Percentiles rank a stretch among this genome's conserved stretches.
Conservation (phyloP, 2,888 invertebrate species). For the Stenurella melanura region DNA sequence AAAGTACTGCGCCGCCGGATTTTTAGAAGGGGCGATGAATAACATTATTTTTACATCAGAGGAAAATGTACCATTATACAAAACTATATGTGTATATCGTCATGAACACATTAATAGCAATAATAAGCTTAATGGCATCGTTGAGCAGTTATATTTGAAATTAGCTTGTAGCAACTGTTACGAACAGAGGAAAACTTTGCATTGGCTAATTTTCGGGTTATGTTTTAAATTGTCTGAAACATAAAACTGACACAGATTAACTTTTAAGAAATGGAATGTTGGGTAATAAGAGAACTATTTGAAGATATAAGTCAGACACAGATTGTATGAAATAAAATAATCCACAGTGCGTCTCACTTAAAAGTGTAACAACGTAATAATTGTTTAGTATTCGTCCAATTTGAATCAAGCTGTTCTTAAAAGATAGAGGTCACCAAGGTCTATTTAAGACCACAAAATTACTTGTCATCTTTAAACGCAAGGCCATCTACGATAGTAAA, state of each 20-base stretch:
- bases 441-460: too few species aligned
- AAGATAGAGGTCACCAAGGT: too few species aligned
- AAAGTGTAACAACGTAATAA: too few species aligned
- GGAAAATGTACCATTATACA: background rate
- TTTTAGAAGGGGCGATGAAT: background rate
- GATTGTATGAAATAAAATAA: too few species aligned
- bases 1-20: slow-evolving; percentile 2
- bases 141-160: background rate
- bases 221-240: background rate
- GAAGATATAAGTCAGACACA: too few species aligned
- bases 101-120: slow-evolving; percentile 8
- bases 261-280: too few species aligned
- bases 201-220: slow-evolving; percentile 7
- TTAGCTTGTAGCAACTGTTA: slow-evolving; percentile 5
- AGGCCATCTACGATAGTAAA: too few species aligned
- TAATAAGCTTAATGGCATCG: slow-evolving; percentile 9
- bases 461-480: too few species aligned
- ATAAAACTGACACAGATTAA: background rate
- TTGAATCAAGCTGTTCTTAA: too few species aligned
- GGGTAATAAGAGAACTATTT: too few species aligned
- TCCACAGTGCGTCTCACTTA: too few species aligned
- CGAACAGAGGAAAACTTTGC: background rate
- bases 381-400: too few species aligned
- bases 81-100: background rate
- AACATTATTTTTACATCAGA: slow-evolving; percentile 8